Evolutionary conservation across 2,888 invertebrate species (phyloP).

Genomic region (Halictus ligatus): DNA sequence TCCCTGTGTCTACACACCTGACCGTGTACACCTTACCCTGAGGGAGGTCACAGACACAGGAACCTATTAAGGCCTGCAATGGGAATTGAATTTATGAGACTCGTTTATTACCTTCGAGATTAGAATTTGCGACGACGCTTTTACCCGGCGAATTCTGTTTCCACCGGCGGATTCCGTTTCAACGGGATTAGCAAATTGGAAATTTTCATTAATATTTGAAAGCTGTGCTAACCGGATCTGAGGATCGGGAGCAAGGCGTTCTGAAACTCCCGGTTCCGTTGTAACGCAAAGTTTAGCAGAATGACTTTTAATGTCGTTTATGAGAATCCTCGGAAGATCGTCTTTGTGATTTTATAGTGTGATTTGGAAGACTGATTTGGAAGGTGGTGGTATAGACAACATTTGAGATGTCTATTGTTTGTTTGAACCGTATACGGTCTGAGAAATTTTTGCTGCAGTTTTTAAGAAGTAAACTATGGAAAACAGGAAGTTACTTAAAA

Average conservation of each 20-base stretch:
- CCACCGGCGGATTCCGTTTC: neutral
- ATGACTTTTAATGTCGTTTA: neutral
- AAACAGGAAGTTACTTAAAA: too few species aligned
- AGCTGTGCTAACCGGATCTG: neutral
- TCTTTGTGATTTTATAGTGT: neutral
- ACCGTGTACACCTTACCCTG: neutral
- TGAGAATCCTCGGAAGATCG: neutral
- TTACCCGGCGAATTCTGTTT: neutral
- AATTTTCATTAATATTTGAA: constrained; percentile 11
- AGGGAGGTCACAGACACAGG: neutral
- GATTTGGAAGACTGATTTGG: neutral
- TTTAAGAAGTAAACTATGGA: too few species aligned
- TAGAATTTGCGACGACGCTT: neutral
- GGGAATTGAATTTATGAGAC: neutral
- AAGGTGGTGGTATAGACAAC: neutral
- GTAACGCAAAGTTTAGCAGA: neutral
- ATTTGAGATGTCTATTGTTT: neutral
- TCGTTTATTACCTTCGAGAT: constrained; percentile 9
- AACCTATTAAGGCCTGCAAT: neutral
- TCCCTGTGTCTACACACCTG: neutral
- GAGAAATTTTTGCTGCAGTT: neutral
- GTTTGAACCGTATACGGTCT: too few species aligned
- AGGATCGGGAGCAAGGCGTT: neutral
- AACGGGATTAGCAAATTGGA: constrained; percentile 6
- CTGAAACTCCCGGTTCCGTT: neutral